phyloP scores from a whole-genome alignment of 2,113 vertebrate genomes.

The Calidris pygmaea region DNA sequence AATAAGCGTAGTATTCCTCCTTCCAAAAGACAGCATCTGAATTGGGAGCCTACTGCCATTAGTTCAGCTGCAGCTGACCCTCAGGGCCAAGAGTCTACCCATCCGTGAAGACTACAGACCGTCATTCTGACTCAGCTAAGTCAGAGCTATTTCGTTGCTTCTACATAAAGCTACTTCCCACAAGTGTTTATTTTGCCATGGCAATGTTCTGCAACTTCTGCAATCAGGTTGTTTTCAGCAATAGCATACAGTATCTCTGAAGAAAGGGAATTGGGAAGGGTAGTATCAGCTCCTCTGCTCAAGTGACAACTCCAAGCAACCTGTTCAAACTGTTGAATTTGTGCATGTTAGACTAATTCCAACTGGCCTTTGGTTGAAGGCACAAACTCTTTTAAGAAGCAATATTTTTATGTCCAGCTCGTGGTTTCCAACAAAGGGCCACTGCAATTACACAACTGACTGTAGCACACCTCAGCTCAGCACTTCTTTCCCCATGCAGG shows the following conservation, averaged over 20 bases:
- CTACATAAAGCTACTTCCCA: background rate
- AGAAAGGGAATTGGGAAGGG: background rate
- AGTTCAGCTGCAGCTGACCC: background rate
- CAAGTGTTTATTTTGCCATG: background rate
- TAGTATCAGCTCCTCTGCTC: background rate
- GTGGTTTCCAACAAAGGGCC: background rate
- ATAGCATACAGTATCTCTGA: background rate
- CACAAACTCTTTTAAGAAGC: background rate
- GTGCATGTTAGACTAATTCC: background rate
- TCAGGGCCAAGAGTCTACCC: background rate
- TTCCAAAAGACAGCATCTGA: background rate
- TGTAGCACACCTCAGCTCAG: background rate
- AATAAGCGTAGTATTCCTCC: background rate
- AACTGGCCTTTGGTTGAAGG: background rate
- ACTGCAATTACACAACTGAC: accelerated
- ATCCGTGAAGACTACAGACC: background rate
- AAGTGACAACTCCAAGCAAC: background rate
- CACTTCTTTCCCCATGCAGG: background rate
- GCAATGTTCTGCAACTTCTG: background rate
- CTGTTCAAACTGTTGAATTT: background rate
- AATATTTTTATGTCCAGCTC: background rate
- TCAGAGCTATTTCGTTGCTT: background rate
- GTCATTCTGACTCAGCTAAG: background rate
- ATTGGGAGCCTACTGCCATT: background rate
- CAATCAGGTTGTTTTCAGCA: background rate